phyloP scores from a whole-genome alignment of 2,113 vertebrate species.

The Speoplatyrhinus poulsoni region DNA sequence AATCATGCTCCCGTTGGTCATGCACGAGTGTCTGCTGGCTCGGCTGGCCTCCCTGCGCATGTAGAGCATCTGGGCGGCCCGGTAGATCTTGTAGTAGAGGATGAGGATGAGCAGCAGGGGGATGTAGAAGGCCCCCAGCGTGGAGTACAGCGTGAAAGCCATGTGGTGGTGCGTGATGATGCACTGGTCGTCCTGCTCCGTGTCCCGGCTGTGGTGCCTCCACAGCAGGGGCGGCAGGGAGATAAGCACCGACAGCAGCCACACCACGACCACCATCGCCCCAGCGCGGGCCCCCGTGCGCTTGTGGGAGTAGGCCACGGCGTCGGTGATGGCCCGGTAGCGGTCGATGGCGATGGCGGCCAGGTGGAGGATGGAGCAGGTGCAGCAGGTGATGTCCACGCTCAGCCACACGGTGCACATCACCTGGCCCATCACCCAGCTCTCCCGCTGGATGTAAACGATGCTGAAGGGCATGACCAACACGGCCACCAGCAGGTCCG shows the following conservation, averaged over 20 bases:
- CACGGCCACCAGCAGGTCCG: constrained; percentile 94
- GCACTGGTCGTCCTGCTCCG: constrained; percentile 84
- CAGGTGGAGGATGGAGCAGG: constrained; percentile 95
- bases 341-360: constrained; percentile 93
- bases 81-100: constrained; percentile 98
- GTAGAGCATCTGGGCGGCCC: constrained; percentile 90
- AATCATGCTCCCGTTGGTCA: constrained; percentile 87
- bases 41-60: constrained; percentile 88
- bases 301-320: constrained; percentile 92
- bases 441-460: constrained; percentile 90
- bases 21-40: constrained; percentile 80
- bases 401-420: constrained; percentile 94
- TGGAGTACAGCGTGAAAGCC: constrained; percentile 90
- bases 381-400: constrained; percentile 94
- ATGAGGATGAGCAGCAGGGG: constrained; percentile 92
- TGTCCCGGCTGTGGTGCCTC: constrained; percentile 81
- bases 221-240: constrained; percentile 92
- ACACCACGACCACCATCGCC: constrained; percentile 89
- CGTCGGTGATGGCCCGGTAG: constrained; percentile 92
- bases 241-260: constrained; percentile 92
- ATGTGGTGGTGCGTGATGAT: constrained; percentile 94
- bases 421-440: constrained; percentile 92
- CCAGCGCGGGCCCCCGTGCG: constrained; percentile 89
- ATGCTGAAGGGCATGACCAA: constrained; percentile 99
- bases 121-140: constrained; percentile 97